Conservation (phyloP, 2,888 invertebrate species). For the Mimas tiliae region DNA sequence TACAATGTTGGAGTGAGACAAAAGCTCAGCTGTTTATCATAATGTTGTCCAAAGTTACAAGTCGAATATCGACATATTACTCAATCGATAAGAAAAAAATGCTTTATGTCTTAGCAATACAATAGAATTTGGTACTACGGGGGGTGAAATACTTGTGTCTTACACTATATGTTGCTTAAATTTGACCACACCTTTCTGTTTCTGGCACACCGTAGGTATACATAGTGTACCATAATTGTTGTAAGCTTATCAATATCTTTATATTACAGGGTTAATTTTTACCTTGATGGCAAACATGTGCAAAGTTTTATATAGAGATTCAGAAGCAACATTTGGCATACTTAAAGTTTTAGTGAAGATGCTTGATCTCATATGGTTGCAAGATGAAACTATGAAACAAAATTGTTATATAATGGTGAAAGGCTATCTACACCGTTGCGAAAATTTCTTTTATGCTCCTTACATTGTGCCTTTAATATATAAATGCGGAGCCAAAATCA, state of each 20-base stretch:
- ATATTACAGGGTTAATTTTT: slow-evolving; percentile 65
- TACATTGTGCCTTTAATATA: slow-evolving; percentile 68
- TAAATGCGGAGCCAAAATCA: slow-evolving; percentile 70
- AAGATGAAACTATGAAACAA: slow-evolving; percentile 58
- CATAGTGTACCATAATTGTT: background rate
- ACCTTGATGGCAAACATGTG: slow-evolving; percentile 70
- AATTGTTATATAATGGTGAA: slow-evolving; percentile 77
- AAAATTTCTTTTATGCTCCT: slow-evolving; percentile 68
- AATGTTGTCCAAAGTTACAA: no score
- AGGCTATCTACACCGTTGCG: slow-evolving; percentile 67
- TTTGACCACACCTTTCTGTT: no score
- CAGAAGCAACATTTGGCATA: slow-evolving; percentile 60
- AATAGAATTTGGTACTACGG: no score
- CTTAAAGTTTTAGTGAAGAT: slow-evolving; percentile 61
- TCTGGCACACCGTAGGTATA: no score
- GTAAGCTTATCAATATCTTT: slow-evolving; percentile 26
- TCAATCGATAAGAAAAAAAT: no score
- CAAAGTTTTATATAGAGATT: slow-evolving; percentile 65
- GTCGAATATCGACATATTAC: no score
- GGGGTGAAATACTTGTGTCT: no score
- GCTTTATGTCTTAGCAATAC: no score
- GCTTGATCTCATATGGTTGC: slow-evolving; percentile 61
- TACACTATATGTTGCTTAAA: no score
- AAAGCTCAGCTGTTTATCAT: no score
- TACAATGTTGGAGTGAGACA: no score